Base-by-base conservation (phyloP, 2,888 invertebrate genomes). In the Lithosia quadra region DNA sequence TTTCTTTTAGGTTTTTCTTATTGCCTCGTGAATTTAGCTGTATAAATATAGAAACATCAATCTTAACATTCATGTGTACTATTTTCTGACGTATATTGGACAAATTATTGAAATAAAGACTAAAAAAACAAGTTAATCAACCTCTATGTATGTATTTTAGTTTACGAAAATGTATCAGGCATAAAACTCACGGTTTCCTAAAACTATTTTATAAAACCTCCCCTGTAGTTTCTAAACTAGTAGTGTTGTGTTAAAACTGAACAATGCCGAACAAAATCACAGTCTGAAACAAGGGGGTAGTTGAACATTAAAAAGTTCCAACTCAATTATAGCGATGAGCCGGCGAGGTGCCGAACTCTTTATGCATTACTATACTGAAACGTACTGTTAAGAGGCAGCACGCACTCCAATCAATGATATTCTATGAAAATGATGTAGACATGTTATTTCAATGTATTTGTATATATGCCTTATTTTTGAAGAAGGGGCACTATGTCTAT, bases 301-400 rank as follows among this genome's bases (percentile, higher is more conserved):
- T 74, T 73, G 65, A 70, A 74, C 74, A 77, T 78, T 79, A 82
- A 83, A 84, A 87, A 87, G 85, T 88, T 85, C 77, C 79, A 90
- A 90, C 86, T 88, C 88, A 88, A 90, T 90, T 90, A 90, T 82
- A 87, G 79, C 78, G 78, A 77, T 80, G 78, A 80, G 78, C 79
- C 74, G 76, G 79, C 66, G 80, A 78, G 82, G 85, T 81, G 81
- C 74, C 77, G 71, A 73, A 70, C 77, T 77, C 78, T 77, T 79
- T 78, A 79, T 81, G 70, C 71, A 65, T 24, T 60, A 59, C 67
- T 69, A 67, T 68, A 61, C 70, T 66, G 67, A 59, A 71, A 74
- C 61, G 60, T 13, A 13, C n/a, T 18, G 13, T 28, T 63, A 59
- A 70, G 57, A 56, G 39, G 0, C 10, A 10, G 21, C 10, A 21